Percentiles rank a stretch among this genome's conserved stretches.
These are phyloP conservation scores for Zaprionus capensis DNA, from an alignment of 1,140 invertebrate genomes.

Conservation along the genomic window DNA sequence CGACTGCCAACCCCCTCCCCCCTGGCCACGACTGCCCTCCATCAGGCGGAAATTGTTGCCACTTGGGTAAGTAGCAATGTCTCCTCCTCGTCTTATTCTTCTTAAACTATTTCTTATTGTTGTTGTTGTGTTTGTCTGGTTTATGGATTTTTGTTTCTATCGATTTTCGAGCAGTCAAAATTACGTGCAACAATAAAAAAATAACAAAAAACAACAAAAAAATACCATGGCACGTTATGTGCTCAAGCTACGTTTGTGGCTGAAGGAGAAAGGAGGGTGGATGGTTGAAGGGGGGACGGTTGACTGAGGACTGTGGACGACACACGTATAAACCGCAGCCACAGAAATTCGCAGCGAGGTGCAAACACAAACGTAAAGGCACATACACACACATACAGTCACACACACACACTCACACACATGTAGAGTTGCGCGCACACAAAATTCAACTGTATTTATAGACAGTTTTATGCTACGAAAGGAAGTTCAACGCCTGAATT, in stretches of 20 bases:
- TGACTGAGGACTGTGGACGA: neutral
- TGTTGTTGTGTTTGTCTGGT: conserved; percentile 29
- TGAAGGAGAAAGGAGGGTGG: neutral
- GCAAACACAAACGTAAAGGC: conserved; percentile 22
- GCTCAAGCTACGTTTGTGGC: conserved; percentile 25
- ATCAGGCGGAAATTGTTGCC: conserved; percentile 23
- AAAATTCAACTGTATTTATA: conserved; percentile 64
- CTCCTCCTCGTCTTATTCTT: conserved; percentile 11
- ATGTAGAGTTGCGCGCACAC: conserved; percentile 11
- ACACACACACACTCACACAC: conserved; percentile 21
- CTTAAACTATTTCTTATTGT: conserved; percentile 32
- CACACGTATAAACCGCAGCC: conserved; percentile 33
- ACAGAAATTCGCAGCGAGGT: conserved; percentile 58
- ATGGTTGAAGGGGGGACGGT: neutral
- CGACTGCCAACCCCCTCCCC: neutral
- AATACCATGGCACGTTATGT: conserved; percentile 29
- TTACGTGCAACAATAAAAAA: conserved; percentile 59
- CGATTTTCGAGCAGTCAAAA: conserved; percentile 66
- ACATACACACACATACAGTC: conserved; percentile 16
- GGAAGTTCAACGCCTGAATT: conserved; percentile 49
- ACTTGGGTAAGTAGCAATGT: conserved; percentile 27
- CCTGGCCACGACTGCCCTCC: neutral
- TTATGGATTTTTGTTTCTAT: conserved; percentile 55
- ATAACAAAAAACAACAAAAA: conserved; percentile 31
- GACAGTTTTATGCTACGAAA: conserved; percentile 57